These are phyloP conservation scores for Brassicogethes aeneus DNA, from an alignment of 2,888 invertebrate species.

Conservation along the genomic window DNA sequence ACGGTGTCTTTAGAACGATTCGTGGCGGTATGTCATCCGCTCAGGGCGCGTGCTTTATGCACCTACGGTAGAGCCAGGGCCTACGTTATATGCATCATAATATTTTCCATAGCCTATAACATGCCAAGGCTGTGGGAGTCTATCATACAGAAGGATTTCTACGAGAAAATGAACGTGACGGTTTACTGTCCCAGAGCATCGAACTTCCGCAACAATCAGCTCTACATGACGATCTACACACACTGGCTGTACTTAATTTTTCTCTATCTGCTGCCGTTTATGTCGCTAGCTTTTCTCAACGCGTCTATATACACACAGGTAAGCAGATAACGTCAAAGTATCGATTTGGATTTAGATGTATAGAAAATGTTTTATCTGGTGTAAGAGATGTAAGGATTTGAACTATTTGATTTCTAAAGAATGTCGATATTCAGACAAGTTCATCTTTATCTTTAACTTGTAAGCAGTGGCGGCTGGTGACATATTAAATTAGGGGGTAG, in stretches of 20 bases:
- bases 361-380: too few species aligned
- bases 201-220: slow-evolving; percentile 55
- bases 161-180: slow-evolving; percentile 45
- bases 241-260: slow-evolving; percentile 92
- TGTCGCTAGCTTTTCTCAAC: slow-evolving; percentile 81
- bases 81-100: slow-evolving; percentile 73
- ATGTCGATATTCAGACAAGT: too few species aligned
- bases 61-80: slow-evolving; percentile 79
- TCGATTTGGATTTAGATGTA: too few species aligned
- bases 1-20: slow-evolving; percentile 90
- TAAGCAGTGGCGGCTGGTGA: too few species aligned
- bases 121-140: slow-evolving; percentile 72
- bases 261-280: slow-evolving; percentile 89
- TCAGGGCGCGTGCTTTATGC: slow-evolving; percentile 81
- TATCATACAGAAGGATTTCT: slow-evolving; percentile 34
- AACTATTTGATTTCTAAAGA: too few species aligned
- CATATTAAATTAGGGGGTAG: too few species aligned
- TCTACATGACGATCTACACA: slow-evolving; percentile 81
- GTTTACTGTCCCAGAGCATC: slow-evolving; percentile 67
- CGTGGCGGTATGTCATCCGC: slow-evolving; percentile 87
- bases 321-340: too few species aligned
- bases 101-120: slow-evolving; percentile 80
- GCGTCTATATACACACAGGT: slow-evolving; percentile 82
- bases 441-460: too few species aligned
- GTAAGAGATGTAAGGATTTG: too few species aligned